A percentile compares a stretch with the other conserved stretches of the same genome.
Evolutionary conservation across 2,113 vertebrate genomes (phyloP).

Genomic region (Bos taurus): DNA sequence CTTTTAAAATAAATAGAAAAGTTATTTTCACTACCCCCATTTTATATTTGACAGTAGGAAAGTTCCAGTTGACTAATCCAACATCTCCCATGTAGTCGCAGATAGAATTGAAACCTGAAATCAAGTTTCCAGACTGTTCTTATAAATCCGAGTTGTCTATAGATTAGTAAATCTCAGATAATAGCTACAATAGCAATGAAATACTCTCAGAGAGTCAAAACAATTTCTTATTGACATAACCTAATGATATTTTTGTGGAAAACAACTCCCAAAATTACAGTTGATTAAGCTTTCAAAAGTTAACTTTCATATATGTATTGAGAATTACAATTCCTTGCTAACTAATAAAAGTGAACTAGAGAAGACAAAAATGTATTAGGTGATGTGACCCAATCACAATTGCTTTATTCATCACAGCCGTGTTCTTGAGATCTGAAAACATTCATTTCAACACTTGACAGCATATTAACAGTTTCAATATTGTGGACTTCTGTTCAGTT

Average conservation of each 20-base stretch:
- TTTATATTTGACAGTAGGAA: neutral
- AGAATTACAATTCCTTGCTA: neutral
- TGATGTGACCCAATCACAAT: neutral
- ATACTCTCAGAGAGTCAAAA: neutral
- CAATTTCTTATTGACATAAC: neutral
- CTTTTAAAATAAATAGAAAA: conserved; percentile 16
- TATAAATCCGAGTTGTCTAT: neutral
- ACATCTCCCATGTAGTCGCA: neutral
- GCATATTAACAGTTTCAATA: neutral
- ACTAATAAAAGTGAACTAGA: neutral
- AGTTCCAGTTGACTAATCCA: neutral
- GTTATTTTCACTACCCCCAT: neutral
- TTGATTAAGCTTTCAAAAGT: neutral
- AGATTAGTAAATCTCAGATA: neutral
- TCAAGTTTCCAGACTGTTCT: neutral
- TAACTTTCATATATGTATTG: neutral
- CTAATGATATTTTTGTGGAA: neutral
- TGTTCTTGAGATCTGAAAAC: neutral
- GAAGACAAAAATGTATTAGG: neutral
- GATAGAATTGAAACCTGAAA: neutral
- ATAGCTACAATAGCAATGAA: neutral
- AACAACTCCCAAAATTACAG: neutral
- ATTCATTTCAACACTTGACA: neutral
- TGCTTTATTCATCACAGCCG: neutral
- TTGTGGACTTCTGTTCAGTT: neutral